Evolutionary conservation across 2,113 vertebrate species (phyloP), one percentile per base, ranked within the genome.

Genomic region (Neofelis nebulosa): DNA sequence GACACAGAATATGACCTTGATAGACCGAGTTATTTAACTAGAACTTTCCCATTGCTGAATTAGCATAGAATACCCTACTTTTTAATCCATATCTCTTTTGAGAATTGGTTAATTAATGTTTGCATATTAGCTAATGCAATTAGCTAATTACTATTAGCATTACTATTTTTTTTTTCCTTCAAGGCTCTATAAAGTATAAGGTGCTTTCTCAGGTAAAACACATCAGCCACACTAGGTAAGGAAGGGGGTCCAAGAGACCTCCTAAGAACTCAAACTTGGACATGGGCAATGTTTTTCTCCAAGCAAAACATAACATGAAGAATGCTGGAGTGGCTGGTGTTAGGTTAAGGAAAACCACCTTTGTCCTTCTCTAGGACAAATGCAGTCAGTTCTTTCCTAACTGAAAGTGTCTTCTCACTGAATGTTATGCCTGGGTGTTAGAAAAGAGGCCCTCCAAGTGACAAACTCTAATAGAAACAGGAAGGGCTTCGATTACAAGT

Each of bases 71-170:
- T 96, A 97, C 80, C 96, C 97, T 96, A 98, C 65, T 93, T 98
- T 98, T 96, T 88, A 33, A 96, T 73, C 85, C 55, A 69, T 90
- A 41, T 96, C n/a, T 97, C 97, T 96, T 98, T 84, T 74, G 97
- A 97, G 98, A 96, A 97, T 98, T 98, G 87, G 87, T 57, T 93
- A 97, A 98, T 98, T 97, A 98, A 93, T 98, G 92, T 96, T 97
- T 98, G 90, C 96, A 94, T 95, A 94, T 97, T 98, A 97, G 78
- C 66, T 97, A 97, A 97, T 45, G 45, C 45, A 45, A 45, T 45
- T 45, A 45, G 45, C 45, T 45, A 45, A 45, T 45, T 45, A 45
- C 45, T 45, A 45, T 98, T 98, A 98, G 91, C 45, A 98, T 96
- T 98, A 90, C 36, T 86, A 82, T 92, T 84, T 87, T 71, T 66